These are phyloP conservation scores for Danio jaintianensis DNA, from an alignment of 2,797 vertebrate species.

Conservation along the genomic window DNA sequence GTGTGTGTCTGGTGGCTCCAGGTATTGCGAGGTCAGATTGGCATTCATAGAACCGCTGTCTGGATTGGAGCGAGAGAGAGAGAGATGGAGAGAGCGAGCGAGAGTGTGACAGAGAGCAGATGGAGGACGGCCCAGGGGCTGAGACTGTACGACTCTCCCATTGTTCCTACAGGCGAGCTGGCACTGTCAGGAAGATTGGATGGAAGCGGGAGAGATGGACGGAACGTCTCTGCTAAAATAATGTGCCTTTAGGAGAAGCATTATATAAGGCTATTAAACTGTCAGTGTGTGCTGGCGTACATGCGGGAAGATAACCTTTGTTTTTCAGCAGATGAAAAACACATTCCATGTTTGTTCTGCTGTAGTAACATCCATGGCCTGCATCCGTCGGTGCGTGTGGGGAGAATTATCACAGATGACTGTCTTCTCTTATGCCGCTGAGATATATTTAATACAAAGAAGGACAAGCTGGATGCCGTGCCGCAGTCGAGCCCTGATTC, in stretches of 20 bases:
- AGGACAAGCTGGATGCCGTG: slow-evolving; percentile 33
- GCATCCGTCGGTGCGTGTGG: slow-evolving; percentile 63
- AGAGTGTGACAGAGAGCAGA: slow-evolving; percentile 71
- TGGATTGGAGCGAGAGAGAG: slow-evolving; percentile 21
- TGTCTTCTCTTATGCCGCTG: slow-evolving; percentile 26
- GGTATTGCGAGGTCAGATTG: slow-evolving; percentile 54
- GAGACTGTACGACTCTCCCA: slow-evolving; percentile 72
- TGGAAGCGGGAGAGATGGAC: slow-evolving; percentile 63
- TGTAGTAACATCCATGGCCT: slow-evolving; percentile 65
- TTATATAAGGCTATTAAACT: slow-evolving; percentile 85
- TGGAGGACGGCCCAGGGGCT: slow-evolving; percentile 69
- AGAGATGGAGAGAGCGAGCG: slow-evolving; percentile 52
- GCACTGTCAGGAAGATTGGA: slow-evolving; percentile 70
- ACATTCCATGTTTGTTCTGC: slow-evolving; percentile 76
- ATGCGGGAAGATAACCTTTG: slow-evolving; percentile 74
- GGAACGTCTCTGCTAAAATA: slow-evolving; percentile 75
- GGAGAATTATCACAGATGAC: slow-evolving; percentile 29
- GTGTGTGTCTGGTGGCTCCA: slow-evolving; percentile 38
- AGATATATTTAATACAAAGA: slow-evolving; percentile 51
- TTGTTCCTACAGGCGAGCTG: slow-evolving; percentile 68
- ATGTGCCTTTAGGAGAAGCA: slow-evolving; percentile 77
- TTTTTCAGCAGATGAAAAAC: slow-evolving; percentile 75
- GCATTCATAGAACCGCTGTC: slow-evolving; percentile 64
- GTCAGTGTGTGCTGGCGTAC: slow-evolving; percentile 77
- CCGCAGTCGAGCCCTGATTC: slow-evolving; percentile 56